phyloP scores from a whole-genome alignment of 2,113 vertebrate species.

The Nipponia nippon region DNA sequence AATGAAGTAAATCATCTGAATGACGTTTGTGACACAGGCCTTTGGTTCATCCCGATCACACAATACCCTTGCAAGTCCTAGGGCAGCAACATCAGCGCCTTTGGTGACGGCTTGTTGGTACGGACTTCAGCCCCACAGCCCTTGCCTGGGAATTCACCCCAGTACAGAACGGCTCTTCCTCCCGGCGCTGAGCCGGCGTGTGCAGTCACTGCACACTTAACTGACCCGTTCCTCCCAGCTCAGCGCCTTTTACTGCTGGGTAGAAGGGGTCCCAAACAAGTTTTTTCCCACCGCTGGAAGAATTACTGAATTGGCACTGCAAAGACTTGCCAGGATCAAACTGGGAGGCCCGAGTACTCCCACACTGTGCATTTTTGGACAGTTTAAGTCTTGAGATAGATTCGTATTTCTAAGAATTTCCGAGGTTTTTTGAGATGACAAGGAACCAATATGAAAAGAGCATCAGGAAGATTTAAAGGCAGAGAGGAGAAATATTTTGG shows the following conservation, averaged over 20 bases:
- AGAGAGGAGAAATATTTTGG: background rate
- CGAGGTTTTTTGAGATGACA: background rate
- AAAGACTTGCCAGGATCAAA: background rate
- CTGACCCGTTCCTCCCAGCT: background rate
- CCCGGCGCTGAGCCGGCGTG: background rate
- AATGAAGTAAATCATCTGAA: background rate
- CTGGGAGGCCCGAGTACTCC: background rate
- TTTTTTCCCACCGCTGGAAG: background rate
- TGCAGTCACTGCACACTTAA: background rate
- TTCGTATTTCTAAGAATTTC: background rate
- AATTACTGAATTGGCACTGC: background rate
- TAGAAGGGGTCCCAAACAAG: background rate
- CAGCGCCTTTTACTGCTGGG: background rate
- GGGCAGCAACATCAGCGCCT: background rate
- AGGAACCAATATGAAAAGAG: background rate
- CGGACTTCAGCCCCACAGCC: background rate
- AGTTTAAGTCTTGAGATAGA: background rate
- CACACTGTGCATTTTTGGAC: background rate
- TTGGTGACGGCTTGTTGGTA: background rate
- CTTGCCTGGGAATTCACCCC: background rate
- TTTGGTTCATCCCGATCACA: background rate
- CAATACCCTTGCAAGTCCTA: background rate
- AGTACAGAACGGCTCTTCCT: background rate
- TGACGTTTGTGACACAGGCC: background rate
- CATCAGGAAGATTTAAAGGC: background rate